Evolutionary conservation across 1,140 invertebrate genomes (phyloP).

Genomic region (Aricia agestis): DNA sequence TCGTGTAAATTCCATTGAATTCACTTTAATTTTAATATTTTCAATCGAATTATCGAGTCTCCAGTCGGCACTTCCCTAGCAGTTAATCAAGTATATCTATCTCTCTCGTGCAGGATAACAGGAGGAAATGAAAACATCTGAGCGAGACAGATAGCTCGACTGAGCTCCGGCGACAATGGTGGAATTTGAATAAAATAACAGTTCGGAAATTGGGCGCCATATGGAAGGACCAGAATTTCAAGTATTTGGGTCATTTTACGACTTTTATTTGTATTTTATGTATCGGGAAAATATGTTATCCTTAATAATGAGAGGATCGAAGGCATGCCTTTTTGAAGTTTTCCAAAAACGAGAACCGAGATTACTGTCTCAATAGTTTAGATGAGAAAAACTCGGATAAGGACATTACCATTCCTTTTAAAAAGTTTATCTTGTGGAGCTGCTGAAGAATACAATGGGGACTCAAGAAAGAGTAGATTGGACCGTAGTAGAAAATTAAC

Average conservation of each 20-base stretch:
- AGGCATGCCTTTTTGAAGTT: neutral
- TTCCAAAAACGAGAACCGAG: neutral
- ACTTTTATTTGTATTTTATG: slow-evolving; percentile 16
- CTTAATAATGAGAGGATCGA: neutral
- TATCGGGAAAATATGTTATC: slow-evolving; percentile 10
- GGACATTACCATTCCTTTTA: neutral
- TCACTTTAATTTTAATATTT: neutral
- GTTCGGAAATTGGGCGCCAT: slow-evolving; percentile 43
- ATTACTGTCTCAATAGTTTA: neutral
- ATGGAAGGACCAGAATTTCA: slow-evolving; percentile 36
- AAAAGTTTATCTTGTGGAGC: neutral
- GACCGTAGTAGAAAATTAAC: neutral
- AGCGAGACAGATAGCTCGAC: slow-evolving; percentile 29
- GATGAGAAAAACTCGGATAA: neutral
- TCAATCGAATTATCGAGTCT: neutral
- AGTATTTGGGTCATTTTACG: slow-evolving; percentile 34
- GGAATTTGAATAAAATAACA: slow-evolving; percentile 62
- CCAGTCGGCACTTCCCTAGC: neutral
- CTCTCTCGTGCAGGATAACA: neutral
- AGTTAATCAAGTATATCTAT: neutral
- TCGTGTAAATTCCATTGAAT: neutral
- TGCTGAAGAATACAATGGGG: neutral
- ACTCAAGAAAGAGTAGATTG: neutral
- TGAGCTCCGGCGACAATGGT: slow-evolving; percentile 39
- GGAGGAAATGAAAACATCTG: neutral